These are phyloP conservation scores for Carapus acus DNA, from an alignment of 2,797 vertebrate genomes.

Conservation along the genomic window DNA sequence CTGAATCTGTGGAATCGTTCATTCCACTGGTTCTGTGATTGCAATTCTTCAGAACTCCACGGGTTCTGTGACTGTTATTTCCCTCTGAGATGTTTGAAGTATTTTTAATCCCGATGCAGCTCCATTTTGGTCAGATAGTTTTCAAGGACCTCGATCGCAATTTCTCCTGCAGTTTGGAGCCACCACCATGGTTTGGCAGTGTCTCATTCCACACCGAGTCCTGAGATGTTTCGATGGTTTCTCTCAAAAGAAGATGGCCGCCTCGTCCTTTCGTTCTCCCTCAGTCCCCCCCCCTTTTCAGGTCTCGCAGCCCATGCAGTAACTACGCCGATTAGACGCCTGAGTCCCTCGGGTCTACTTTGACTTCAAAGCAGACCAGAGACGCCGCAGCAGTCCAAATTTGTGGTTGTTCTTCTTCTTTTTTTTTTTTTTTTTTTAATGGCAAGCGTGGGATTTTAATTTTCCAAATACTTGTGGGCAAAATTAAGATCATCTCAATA, in stretches of 20 bases:
- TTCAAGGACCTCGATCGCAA: constrained; percentile 41
- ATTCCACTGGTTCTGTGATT: no score
- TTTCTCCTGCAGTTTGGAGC: constrained; percentile 39
- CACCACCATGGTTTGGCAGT: constrained; percentile 57
- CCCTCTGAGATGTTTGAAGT: not conserved
- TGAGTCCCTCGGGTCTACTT: constrained; percentile 58
- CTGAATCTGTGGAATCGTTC: no score
- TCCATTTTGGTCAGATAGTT: constrained; percentile 32
- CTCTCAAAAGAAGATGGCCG: constrained; percentile 36
- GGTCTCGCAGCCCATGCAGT: constrained; percentile 28
- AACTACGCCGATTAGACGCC: constrained; percentile 52
- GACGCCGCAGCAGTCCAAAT: constrained; percentile 65
- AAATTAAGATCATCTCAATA: constrained; percentile 75
- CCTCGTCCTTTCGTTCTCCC: constrained; percentile 31
- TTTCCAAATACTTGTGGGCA: constrained; percentile 73
- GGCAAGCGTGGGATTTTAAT: constrained; percentile 73
- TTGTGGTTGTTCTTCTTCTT: no score
- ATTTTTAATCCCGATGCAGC: no score
- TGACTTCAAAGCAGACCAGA: constrained; percentile 67
- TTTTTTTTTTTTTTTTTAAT: constrained; percentile 54
- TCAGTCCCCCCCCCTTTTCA: constrained; percentile 12
- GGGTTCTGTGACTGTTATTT: constrained; percentile 38
- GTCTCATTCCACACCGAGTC: constrained; percentile 41
- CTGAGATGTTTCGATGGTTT: constrained; percentile 41
- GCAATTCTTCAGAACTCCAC: constrained; percentile 34